Evolutionary conservation across 2,888 invertebrate species (phyloP).

Genomic region (Unio pictorum): DNA sequence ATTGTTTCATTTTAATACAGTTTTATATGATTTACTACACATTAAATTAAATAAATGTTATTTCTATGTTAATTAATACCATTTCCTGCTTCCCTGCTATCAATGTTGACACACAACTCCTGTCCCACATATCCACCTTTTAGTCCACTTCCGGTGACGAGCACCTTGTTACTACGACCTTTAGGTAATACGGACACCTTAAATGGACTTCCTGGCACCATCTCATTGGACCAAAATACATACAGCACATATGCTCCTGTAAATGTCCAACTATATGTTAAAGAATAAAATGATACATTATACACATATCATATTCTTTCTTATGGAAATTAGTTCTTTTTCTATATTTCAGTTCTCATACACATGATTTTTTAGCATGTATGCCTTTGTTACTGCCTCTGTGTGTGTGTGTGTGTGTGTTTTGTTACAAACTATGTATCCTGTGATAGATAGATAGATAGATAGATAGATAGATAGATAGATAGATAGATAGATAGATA

Average conservation of each 20-base stretch:
- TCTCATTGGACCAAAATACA: conserved; percentile 91
- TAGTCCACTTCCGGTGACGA: conserved; percentile 94
- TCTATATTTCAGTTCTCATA: too few relatives aligned
- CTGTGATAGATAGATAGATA: too few relatives aligned
- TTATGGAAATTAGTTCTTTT: neutral
- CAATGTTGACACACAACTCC: conserved; percentile 96
- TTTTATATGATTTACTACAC: too few relatives aligned
- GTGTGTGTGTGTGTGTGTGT: too few relatives aligned
- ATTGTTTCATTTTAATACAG: too few relatives aligned
- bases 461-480: too few relatives aligned
- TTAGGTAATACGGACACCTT: conserved; percentile 65
- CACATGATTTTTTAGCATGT: too few relatives aligned
- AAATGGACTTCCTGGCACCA: conserved; percentile 84
- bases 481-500: too few relatives aligned
- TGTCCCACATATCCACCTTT: conserved; percentile 94
- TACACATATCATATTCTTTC: too few relatives aligned
- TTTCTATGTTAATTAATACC: conserved; percentile 49
- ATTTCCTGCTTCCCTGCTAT: conserved; percentile 91
- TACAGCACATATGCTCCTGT: conserved; percentile 81
- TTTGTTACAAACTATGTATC: too few relatives aligned
- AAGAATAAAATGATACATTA: neutral
- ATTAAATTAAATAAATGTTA: too few relatives aligned
- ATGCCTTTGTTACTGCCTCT: too few relatives aligned
- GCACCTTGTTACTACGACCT: conserved; percentile 70
- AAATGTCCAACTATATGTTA: neutral